Percentiles rank a stretch among this genome's conserved stretches.
Conservation (phyloP, 1,140 invertebrate species). For the Calosoma granatense region DNA sequence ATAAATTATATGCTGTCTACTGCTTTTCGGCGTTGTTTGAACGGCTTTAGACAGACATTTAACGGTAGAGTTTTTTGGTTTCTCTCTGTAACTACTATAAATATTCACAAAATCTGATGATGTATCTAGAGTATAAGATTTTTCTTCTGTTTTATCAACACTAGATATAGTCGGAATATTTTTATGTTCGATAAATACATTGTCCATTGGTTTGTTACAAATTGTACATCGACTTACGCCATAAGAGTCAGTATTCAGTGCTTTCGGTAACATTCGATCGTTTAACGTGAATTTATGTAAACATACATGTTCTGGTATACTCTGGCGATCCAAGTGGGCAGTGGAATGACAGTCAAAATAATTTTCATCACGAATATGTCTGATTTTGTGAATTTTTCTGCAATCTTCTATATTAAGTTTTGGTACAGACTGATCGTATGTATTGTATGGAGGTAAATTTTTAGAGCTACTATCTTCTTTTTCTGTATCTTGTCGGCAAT, state of each 20-base stretch:
- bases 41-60: no score
- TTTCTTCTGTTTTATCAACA: no score
- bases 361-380: constrained; percentile 9
- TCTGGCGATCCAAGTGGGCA: neutral
- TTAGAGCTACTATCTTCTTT: neutral
- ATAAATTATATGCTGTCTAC: no score
- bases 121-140: no score
- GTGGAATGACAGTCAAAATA: constrained; percentile 14
- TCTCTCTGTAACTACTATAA: no score
- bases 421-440: neutral
- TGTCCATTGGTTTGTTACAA: constrained; percentile 19
- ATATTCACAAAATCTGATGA: no score
- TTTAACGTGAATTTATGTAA: constrained; percentile 19
- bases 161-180: no score
- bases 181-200: neutral
- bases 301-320: constrained; percentile 15
- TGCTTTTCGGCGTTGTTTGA: no score
- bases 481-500: neutral
- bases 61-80: no score
- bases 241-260: constrained; percentile 16
- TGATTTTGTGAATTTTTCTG: neutral
- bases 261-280: constrained; percentile 13
- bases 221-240: constrained; percentile 19
- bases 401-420: neutral
- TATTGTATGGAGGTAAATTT: neutral